phyloP scores from a whole-genome alignment of 2,113 vertebrate species.

The Melanostigma gelatinosum region DNA sequence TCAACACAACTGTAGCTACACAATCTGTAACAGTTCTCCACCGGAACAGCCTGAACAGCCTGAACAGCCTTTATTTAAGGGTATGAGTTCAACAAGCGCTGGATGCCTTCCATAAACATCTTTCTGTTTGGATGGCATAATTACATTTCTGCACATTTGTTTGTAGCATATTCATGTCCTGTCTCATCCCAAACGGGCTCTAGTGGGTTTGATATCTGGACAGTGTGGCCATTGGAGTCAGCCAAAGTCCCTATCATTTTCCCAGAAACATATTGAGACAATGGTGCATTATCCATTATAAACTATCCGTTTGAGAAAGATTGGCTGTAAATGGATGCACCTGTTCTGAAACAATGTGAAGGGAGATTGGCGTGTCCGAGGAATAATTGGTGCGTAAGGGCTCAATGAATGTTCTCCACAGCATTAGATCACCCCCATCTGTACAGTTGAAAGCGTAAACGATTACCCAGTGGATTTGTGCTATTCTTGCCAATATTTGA shows the following conservation, averaged over 20 bases:
- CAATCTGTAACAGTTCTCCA: background rate
- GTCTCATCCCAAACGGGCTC: background rate
- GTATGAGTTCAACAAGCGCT: background rate
- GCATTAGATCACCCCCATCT: conserved; percentile 12
- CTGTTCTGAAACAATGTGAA: conserved; percentile 26
- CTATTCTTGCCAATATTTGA: conserved; percentile 10
- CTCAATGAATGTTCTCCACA: conserved; percentile 24
- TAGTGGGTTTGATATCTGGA: background rate
- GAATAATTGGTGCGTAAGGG: conserved; percentile 42
- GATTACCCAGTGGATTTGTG: conserved; percentile 8
- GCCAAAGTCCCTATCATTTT: conserved; percentile 1
- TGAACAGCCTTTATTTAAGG: background rate
- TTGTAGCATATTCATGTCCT: background rate
- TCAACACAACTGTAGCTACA: conserved; percentile 1
- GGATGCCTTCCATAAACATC: background rate
- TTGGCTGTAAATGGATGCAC: conserved; percentile 31
- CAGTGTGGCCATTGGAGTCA: background rate
- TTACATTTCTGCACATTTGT: background rate
- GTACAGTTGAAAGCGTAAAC: background rate
- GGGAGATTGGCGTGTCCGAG: background rate
- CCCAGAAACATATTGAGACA: conserved; percentile 26
- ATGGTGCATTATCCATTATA: conserved; percentile 8
- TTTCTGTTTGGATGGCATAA: background rate
- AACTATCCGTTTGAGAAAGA: conserved; percentile 27
- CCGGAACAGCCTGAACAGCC: conserved; percentile 1